Conservation (phyloP, 2,797 vertebrate species). For the Ctenopoma multispine region DNA sequence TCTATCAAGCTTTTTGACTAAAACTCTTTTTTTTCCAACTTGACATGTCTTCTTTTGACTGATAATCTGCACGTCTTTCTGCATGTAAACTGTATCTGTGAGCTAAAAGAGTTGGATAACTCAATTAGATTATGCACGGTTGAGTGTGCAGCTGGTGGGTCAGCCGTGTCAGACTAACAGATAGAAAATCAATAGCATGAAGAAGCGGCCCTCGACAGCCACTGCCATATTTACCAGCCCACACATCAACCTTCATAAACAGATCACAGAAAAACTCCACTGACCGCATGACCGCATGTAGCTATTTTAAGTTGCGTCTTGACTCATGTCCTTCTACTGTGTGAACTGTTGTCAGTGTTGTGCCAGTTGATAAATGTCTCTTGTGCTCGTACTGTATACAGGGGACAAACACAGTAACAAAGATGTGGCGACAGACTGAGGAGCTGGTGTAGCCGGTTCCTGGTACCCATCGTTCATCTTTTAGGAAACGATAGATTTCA, state of each 20-base stretch:
- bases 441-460: neutral
- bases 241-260: slow-evolving; percentile 23
- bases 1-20: neutral
- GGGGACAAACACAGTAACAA: neutral
- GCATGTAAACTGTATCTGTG: neutral
- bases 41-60: too few relatives aligned
- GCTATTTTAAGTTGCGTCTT: slow-evolving; percentile 15
- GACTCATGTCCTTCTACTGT: slow-evolving; percentile 8
- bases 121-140: slow-evolving; percentile 30
- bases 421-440: neutral
- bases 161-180: slow-evolving; percentile 41
- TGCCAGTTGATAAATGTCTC: slow-evolving; percentile 34
- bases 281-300: slow-evolving; percentile 11
- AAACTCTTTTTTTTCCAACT: neutral
- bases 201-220: slow-evolving; percentile 35
- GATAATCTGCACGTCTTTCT: neutral
- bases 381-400: neutral
- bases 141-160: slow-evolving; percentile 7
- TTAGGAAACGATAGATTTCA: neutral
- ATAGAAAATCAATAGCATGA: slow-evolving; percentile 68
- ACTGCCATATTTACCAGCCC: slow-evolving; percentile 22
- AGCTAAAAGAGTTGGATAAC: neutral
- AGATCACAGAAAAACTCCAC: slow-evolving; percentile 19
- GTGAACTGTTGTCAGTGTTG: neutral
- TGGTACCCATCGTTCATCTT: slow-evolving; percentile 3